Percentiles rank a stretch among this genome's conserved stretches.
phyloP scores from a whole-genome alignment of 2,888 invertebrate species.

The Encarsia formosa region DNA sequence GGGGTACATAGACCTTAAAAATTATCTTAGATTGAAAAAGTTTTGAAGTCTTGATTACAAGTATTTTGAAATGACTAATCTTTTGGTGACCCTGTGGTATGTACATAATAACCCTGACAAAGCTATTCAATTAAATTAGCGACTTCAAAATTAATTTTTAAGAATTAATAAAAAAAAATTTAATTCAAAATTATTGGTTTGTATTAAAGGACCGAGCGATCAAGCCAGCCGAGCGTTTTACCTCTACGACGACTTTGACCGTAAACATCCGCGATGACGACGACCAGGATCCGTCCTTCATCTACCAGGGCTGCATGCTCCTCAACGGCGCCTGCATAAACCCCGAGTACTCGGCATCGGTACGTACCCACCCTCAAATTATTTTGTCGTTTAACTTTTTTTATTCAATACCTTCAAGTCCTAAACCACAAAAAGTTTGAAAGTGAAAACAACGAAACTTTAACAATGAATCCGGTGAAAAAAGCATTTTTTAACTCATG shows the following conservation, averaged over 20 bases:
- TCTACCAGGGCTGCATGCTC: slow-evolving; percentile 79
- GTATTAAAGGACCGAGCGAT: slow-evolving; percentile 74
- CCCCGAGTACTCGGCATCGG: slow-evolving; percentile 79
- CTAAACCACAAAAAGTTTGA: too few relatives aligned
- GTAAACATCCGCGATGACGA: slow-evolving; percentile 85
- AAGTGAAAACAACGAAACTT: not conserved
- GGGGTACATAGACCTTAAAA: too few relatives aligned
- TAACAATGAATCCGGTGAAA: not conserved
- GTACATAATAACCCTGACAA: too few relatives aligned
- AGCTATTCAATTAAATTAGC: too few relatives aligned
- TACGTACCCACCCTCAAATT: slow-evolving; percentile 56
- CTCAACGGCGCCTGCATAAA: slow-evolving; percentile 82
- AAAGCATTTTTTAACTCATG: too few relatives aligned
- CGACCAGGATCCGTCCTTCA: slow-evolving; percentile 87
- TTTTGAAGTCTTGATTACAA: too few relatives aligned
- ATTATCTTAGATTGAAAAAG: too few relatives aligned
- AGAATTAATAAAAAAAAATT: not conserved
- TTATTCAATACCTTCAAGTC: too few relatives aligned
- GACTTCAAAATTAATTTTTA: too few relatives aligned
- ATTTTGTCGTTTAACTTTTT: too few relatives aligned
- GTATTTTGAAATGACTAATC: too few relatives aligned
- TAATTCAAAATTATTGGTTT: not conserved
- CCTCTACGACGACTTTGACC: slow-evolving; percentile 79
- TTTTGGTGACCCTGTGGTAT: too few relatives aligned
- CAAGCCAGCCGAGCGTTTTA: slow-evolving; percentile 70